These are phyloP conservation scores for Tridacna gigas DNA, from an alignment of 2,888 invertebrate genomes.

Conservation along the genomic window DNA sequence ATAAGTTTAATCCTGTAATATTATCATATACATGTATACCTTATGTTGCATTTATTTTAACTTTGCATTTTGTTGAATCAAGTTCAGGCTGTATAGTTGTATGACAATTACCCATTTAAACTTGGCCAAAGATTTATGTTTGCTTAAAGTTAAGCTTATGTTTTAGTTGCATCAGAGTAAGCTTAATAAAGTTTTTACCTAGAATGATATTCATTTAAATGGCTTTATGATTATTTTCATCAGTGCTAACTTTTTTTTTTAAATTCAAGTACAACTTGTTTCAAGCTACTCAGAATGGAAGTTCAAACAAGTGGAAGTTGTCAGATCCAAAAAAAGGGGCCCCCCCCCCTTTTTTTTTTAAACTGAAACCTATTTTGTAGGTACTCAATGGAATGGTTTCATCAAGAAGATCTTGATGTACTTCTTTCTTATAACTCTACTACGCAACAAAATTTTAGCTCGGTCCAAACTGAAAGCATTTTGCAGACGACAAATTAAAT, in stretches of 20 bases:
- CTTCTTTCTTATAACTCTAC: too few species aligned
- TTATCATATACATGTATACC: slow-evolving; percentile 4
- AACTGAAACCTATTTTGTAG: too few species aligned
- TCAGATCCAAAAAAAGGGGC: too few species aligned
- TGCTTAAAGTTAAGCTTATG: slow-evolving; percentile 19
- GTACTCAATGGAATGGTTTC: too few species aligned
- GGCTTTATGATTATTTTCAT: slow-evolving; percentile 11
- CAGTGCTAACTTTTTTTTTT: not conserved
- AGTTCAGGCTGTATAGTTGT: not conserved
- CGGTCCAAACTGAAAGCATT: too few species aligned
- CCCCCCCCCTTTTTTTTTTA: too few species aligned
- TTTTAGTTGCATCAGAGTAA: not conserved
- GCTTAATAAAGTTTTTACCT: not conserved
- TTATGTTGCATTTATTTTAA: not conserved
- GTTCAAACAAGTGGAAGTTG: too few species aligned
- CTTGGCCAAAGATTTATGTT: slow-evolving; percentile 27
- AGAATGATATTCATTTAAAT: slow-evolving; percentile 12
- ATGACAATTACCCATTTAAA: not conserved
- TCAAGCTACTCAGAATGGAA: too few species aligned
- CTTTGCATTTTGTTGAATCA: too few species aligned
- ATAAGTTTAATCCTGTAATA: not conserved
- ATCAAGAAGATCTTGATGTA: too few species aligned
- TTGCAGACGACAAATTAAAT: too few species aligned
- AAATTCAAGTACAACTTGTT: not conserved
- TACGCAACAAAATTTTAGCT: too few species aligned